Conservation (phyloP, 2,113 vertebrate genomes). For the Ailuropoda melanoleuca region DNA sequence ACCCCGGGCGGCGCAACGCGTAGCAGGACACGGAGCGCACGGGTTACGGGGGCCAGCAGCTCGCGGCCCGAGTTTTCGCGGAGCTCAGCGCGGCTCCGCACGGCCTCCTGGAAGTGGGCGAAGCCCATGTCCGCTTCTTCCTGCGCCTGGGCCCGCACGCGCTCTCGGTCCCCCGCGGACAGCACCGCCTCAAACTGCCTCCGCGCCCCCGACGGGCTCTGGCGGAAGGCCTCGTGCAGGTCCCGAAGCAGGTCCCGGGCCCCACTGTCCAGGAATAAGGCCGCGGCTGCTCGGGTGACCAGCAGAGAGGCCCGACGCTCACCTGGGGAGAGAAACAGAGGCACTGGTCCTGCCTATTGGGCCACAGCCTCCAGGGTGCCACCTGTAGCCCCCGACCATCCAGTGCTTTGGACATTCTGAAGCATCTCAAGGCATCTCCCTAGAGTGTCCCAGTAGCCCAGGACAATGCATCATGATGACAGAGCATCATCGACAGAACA, state of each 20-base stretch:
- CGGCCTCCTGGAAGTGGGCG: constrained; percentile 86
- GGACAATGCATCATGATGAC: background rate
- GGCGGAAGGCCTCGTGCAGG: constrained; percentile 88
- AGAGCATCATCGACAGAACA: no score
- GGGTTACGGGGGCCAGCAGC: constrained; percentile 87
- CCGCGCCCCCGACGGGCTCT: constrained; percentile 84
- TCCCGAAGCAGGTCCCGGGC: constrained; percentile 84
- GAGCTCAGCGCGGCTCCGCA: constrained; percentile 86
- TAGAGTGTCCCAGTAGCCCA: background rate
- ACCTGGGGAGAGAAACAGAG: constrained; percentile 27
- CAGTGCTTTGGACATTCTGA: background rate
- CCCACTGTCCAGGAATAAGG: constrained; percentile 85
- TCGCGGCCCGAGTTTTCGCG: constrained; percentile 87
- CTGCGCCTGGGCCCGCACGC: constrained; percentile 76
- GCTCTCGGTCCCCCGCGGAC: constrained; percentile 67
- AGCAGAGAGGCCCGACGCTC: constrained; percentile 72
- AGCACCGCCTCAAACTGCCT: constrained; percentile 87
- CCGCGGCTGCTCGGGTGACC: constrained; percentile 87
- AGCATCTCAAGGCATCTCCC: rapidly evolving
- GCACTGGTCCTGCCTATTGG: background rate
- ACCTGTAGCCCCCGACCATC: background rate
- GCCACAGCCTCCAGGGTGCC: background rate
- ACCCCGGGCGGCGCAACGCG: constrained; percentile 86
- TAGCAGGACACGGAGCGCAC: constrained; percentile 88
- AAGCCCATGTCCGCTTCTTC: constrained; percentile 85